These are phyloP conservation scores for Lasaia peninsularis DNA, from an alignment of 1,140 invertebrate species.

Conservation along the genomic window DNA sequence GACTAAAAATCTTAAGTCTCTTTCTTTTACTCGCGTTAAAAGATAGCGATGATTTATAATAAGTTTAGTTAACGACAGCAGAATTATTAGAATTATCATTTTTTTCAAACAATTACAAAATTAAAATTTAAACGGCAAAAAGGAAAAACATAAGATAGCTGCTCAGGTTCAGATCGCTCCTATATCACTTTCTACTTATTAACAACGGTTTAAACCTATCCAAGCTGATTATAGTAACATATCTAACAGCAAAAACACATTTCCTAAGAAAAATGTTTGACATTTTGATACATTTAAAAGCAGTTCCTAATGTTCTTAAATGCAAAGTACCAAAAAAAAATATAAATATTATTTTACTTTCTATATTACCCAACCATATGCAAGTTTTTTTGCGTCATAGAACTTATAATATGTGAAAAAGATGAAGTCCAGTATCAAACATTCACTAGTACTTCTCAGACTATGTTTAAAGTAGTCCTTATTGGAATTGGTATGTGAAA, in stretches of 20 bases:
- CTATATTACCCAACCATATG: background rate
- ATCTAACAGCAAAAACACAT: background rate
- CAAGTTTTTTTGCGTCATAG: background rate
- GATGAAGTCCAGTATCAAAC: no score
- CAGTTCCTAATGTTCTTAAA: constrained; percentile 1
- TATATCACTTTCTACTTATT: background rate
- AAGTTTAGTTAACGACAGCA: no score
- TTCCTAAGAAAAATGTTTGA: constrained; percentile 2
- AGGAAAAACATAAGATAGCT: background rate
- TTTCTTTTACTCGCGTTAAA: no score
- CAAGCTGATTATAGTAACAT: background rate
- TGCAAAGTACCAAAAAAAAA: background rate
- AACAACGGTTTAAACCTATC: background rate
- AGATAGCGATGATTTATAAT: no score
- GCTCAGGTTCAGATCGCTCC: constrained; percentile 2
- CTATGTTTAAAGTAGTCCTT: no score
- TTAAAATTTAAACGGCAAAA: background rate
- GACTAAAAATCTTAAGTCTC: no score
- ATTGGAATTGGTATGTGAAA: no score
- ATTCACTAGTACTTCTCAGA: no score
- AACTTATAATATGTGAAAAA: no score
- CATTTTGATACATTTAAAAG: background rate
- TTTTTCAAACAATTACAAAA: background rate
- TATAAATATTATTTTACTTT: background rate
- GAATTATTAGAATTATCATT: no score